Percentiles rank a stretch among this genome's conserved stretches.
Conservation (phyloP, 2,888 invertebrate genomes). For the Taphrorychus bicolor region DNA sequence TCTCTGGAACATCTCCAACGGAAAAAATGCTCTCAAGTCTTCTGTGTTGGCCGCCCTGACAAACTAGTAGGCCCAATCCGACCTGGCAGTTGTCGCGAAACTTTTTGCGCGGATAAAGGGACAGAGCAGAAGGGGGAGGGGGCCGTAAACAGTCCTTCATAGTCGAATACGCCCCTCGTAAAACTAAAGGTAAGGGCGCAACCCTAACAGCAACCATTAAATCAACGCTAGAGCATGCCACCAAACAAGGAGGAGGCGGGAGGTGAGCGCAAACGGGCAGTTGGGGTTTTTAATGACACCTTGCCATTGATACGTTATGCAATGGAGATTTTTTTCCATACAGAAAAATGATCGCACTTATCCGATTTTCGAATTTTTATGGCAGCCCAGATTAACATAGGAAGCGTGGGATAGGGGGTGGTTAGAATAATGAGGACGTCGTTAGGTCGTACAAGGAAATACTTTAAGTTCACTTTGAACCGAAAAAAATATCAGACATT, state of each 20-base stretch:
- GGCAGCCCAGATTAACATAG: too few relatives aligned
- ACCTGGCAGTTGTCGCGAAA: conserved; percentile 29
- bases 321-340: conserved; percentile 16
- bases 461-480: too few relatives aligned
- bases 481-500: too few relatives aligned
- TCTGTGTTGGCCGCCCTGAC: neutral
- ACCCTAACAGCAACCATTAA: conserved; percentile 51
- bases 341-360: conserved; percentile 24
- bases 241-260: conserved; percentile 39
- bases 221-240: conserved; percentile 46
- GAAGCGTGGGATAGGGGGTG: too few relatives aligned
- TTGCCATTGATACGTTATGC: conserved; percentile 39
- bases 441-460: too few relatives aligned
- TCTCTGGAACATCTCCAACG: too few relatives aligned
- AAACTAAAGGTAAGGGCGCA: conserved; percentile 52
- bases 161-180: conserved; percentile 51
- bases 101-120: conserved; percentile 40
- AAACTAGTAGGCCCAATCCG: neutral
- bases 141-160: conserved; percentile 46
- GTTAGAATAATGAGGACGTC: neutral
- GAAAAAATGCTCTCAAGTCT: too few relatives aligned
- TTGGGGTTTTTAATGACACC: conserved; percentile 37
- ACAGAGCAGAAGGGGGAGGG: conserved; percentile 42
- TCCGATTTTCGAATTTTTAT: conserved; percentile 12
- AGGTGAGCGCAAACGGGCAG: neutral